Conservation (phyloP, 2,113 vertebrate genomes). For the Eptesicus fuscus region DNA sequence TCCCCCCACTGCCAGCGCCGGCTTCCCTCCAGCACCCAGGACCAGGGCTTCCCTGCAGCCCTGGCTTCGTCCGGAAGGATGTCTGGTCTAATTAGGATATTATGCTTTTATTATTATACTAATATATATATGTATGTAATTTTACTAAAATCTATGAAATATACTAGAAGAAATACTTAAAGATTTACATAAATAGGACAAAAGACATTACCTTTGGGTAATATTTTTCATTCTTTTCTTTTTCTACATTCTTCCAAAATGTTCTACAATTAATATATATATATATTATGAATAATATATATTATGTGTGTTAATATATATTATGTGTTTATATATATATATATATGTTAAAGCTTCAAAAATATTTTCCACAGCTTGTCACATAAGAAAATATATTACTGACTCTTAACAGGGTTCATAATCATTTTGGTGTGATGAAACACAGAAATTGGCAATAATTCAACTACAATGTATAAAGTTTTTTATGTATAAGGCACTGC, state of each 20-base stretch:
- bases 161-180: neutral
- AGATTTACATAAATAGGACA: neutral
- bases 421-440: conserved; percentile 25
- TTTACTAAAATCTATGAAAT: neutral
- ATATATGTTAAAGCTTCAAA: neutral
- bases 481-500: neutral
- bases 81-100: no score
- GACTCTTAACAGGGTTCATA: neutral
- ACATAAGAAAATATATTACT: conserved; percentile 35
- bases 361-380: neutral
- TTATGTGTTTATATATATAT: neutral
- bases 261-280: neutral
- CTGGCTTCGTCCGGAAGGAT: no score
- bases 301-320: neutral
- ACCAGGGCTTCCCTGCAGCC: no score
- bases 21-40: no score
- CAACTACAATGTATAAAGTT: conserved; percentile 35
- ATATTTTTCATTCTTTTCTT: neutral
- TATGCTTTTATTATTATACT: no score
- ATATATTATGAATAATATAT: neutral
- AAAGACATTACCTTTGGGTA: neutral
- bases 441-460: conserved; percentile 37
- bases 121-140: neutral
- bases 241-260: neutral
- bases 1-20: no score